A percentile compares a stretch with the other conserved stretches of the same genome.
phyloP scores from a whole-genome alignment of 2,888 invertebrate genomes.

The Macrosoma leucophasiata region DNA sequence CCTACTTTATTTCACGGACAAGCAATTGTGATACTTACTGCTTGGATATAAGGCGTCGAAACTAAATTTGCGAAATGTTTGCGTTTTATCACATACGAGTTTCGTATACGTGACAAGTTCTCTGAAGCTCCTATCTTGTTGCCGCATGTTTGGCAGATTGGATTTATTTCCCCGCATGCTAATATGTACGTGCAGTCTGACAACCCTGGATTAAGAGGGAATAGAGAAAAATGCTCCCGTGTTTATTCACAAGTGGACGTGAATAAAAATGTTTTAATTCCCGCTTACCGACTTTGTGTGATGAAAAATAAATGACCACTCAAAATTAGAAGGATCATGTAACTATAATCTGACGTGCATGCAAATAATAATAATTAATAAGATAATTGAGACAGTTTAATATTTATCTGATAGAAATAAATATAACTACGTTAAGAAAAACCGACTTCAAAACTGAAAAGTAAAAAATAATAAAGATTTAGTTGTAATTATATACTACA shows the following conservation, averaged over 20 bases:
- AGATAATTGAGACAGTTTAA: too few relatives aligned
- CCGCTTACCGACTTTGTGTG: too few relatives aligned
- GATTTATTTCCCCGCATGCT: conserved; percentile 64
- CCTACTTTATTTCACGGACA: conserved; percentile 18
- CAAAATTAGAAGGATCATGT: too few relatives aligned
- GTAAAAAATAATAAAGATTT: too few relatives aligned
- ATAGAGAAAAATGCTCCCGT: conserved; percentile 31
- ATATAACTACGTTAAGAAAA: too few relatives aligned
- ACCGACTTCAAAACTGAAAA: too few relatives aligned
- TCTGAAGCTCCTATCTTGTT: conserved; percentile 60
- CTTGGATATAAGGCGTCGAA: conserved; percentile 24
- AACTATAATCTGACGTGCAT: too few relatives aligned
- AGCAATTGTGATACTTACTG: conserved; percentile 27
- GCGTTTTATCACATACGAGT: conserved; percentile 38
- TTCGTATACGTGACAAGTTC: conserved; percentile 53
- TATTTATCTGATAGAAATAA: too few relatives aligned
- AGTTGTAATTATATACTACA: too few relatives aligned
- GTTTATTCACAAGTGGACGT: conserved; percentile 17
- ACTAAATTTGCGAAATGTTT: conserved; percentile 18
- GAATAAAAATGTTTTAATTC: too few relatives aligned
- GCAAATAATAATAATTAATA: too few relatives aligned
- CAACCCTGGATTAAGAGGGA: conserved; percentile 39
- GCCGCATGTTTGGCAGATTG: conserved; percentile 60
- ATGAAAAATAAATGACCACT: too few relatives aligned
- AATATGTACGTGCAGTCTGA: conserved; percentile 46